Evolutionary conservation across 2,888 invertebrate genomes (phyloP).

Genomic region (Andrena dorsata): DNA sequence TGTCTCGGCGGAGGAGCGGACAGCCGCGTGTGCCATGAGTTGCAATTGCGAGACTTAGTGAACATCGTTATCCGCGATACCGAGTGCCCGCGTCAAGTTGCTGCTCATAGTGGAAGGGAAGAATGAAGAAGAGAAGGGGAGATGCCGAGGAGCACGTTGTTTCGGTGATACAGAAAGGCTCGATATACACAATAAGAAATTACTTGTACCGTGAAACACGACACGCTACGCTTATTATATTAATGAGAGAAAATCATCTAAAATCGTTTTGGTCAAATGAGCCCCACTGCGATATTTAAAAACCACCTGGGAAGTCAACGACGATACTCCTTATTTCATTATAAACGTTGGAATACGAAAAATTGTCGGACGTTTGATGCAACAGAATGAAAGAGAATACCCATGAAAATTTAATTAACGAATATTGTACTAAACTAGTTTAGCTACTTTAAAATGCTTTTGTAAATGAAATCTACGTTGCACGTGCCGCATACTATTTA

Average conservation of each 20-base stretch:
- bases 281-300: not conserved
- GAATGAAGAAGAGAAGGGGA: constrained; percentile 48
- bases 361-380: too few species aligned
- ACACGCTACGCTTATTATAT: not conserved
- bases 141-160: constrained; percentile 22
- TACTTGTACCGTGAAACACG: not conserved
- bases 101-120: constrained; percentile 57
- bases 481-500: not conserved
- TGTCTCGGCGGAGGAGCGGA: constrained; percentile 56
- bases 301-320: not conserved
- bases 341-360: too few species aligned
- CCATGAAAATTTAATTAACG: too few species aligned
- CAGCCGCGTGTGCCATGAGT: constrained; percentile 74
- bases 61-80: constrained; percentile 60
- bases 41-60: constrained; percentile 63
- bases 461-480: not conserved
- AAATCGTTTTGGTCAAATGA: not conserved
- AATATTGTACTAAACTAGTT: not conserved
- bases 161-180: constrained; percentile 2
- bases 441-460: not conserved
- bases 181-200: not conserved
- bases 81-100: constrained; percentile 45
- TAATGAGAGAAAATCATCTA: not conserved
- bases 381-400: too few species aligned
- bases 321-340: not conserved